Evolutionary conservation across 2,113 vertebrate genomes (phyloP), one percentile per base, ranked within the genome.

Genomic region (Todiramphus chloris): DNA sequence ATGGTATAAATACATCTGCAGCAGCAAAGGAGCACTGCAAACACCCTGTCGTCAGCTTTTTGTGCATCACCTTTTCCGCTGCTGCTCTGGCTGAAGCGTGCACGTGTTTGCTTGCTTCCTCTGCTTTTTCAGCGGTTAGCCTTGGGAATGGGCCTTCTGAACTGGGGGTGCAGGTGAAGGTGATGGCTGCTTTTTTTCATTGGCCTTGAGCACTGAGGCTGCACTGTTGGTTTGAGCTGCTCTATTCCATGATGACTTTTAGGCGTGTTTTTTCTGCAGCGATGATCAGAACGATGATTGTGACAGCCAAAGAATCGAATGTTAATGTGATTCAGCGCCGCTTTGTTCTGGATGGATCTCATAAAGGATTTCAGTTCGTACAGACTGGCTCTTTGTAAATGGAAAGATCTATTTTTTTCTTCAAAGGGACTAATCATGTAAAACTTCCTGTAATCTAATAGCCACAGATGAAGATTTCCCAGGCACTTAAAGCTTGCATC

Each of bases 1-100:
- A 99, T 35, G 94, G 98, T 98, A 97, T 97, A 31, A 70, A 87
- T 73, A 14, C 27, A 14, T 43, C 85, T 95, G 70, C 70, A 84
- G 87, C 87, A 83, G 30, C 81, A 75, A 59, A 35, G 72, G 94
- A 88, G 93, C 89, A 11, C 88, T 75, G 48, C 91, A 67, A 28
- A 59, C 33, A 17, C 33, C 23, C 73, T 93, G 15, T 28, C 2
- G 1, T 60, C 70, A 73, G 95, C 96, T 95, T 91, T 27, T 66
- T 3, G 5, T 69, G 63, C 33, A 2, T 63, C 2, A 7, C 70
- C 70, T 81, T 76, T 80, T 63, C 66, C 73, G 10, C 80, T 16
- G 31, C 86, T 94, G 86, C 93, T 94, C 81, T 91, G 93, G 91
- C 97, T 97, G 60, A 90, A 94, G 74, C 10, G 33, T 90, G 55